A percentile compares a stretch with the other conserved stretches of the same genome.
phyloP scores from a whole-genome alignment of 2,888 invertebrate species.

The Xanthia icteritia region DNA sequence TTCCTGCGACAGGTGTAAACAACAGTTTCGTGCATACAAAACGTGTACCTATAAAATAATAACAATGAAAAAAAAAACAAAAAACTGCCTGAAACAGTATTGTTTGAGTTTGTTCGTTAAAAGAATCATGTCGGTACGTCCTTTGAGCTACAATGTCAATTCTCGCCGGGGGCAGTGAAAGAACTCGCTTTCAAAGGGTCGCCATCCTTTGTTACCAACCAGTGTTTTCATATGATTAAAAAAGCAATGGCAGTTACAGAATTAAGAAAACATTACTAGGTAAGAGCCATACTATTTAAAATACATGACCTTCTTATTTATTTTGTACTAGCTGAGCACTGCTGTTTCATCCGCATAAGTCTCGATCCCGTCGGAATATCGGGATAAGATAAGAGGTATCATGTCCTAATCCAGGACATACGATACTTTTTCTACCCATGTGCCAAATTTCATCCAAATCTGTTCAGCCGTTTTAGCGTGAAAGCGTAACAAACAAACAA shows the following conservation, averaged over 20 bases:
- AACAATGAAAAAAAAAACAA: slow-evolving; percentile 24
- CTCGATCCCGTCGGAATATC: no score
- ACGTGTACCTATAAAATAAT: not conserved
- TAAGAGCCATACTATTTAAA: slow-evolving; percentile 24
- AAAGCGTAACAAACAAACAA: no score
- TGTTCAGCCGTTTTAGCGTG: no score
- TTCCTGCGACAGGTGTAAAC: not conserved
- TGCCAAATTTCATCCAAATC: no score
- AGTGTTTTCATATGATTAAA: slow-evolving; percentile 62
- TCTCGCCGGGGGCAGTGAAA: slow-evolving; percentile 58
- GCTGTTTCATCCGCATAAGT: no score
- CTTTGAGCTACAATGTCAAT: slow-evolving; percentile 50
- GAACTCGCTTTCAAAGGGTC: slow-evolving; percentile 49
- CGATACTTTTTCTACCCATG: no score
- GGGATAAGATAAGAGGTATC: no score
- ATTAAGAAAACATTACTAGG: slow-evolving; percentile 42
- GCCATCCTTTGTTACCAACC: slow-evolving; percentile 35
- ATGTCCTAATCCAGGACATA: no score
- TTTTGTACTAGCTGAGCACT: no score
- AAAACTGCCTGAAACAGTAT: slow-evolving; percentile 25
- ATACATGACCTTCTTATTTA: slow-evolving; percentile 13
- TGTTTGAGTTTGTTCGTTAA: slow-evolving; percentile 48
- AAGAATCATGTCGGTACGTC: slow-evolving; percentile 50
- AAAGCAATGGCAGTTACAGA: slow-evolving; percentile 27
- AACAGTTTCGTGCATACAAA: not conserved